Conservation (phyloP, 2,113 vertebrate species). For the Vanacampus margaritifer region DNA sequence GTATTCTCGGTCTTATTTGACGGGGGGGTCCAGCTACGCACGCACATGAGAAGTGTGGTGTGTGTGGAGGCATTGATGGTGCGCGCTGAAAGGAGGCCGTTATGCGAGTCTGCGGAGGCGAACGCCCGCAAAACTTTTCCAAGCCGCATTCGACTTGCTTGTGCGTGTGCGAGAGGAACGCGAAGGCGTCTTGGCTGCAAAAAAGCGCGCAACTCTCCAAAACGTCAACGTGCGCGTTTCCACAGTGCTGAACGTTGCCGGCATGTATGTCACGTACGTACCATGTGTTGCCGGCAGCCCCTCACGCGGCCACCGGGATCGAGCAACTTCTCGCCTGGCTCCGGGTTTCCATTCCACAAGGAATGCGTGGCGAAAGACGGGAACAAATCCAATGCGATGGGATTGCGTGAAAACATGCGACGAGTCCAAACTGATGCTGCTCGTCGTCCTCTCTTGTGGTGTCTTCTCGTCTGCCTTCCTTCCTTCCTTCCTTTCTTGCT, state of each 20-base stretch:
- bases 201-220: too few relatives aligned
- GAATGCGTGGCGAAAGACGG: not conserved
- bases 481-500: too few relatives aligned
- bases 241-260: too few relatives aligned
- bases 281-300: not conserved
- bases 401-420: not conserved
- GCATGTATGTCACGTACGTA: not conserved
- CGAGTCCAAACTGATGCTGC: not conserved
- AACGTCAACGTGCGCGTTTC: too few relatives aligned
- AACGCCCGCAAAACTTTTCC: conserved; percentile 51
- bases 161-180: not conserved
- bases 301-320: not conserved
- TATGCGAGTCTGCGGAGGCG: not conserved
- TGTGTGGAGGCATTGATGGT: conserved; percentile 3
- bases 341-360: not conserved
- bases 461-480: too few relatives aligned
- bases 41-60: not conserved
- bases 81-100: not conserved
- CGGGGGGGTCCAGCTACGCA: not conserved
- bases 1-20: not conserved
- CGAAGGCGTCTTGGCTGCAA: not conserved
- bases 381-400: not conserved
- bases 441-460: not conserved
- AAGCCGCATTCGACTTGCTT: not conserved
- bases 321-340: not conserved